A percentile compares a stretch with the other conserved stretches of the same genome.
Conservation (phyloP, 1,140 invertebrate genomes). For the Pogonomyrmex californicus region DNA sequence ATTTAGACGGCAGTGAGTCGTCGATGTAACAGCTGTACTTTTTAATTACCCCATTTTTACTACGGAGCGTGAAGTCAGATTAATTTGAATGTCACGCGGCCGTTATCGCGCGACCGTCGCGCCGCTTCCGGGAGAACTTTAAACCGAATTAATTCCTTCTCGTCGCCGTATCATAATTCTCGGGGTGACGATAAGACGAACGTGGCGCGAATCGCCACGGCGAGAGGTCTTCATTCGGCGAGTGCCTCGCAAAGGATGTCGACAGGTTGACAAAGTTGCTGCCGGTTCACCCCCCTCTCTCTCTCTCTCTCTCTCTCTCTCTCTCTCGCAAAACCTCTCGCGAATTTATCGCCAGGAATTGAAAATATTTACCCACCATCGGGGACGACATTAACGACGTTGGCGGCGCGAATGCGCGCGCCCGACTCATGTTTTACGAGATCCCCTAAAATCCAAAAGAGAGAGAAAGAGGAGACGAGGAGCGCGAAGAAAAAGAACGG, state of each 20-base stretch:
- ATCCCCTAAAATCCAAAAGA: background rate
- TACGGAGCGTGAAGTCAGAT: conserved; percentile 32
- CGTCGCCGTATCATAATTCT: conserved; percentile 24
- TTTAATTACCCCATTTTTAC: background rate
- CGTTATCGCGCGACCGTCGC: conserved; percentile 13
- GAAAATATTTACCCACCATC: conserved; percentile 31
- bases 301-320: too few relatives aligned
- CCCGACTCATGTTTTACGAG: conserved; percentile 28
- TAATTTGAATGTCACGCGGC: conserved; percentile 21
- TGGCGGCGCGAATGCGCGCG: background rate
- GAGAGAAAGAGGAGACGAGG: background rate
- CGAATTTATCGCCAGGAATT: conserved; percentile 37
- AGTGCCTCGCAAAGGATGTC: conserved; percentile 10
- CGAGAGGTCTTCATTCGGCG: conserved; percentile 23
- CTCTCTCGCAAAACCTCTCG: too few relatives aligned
- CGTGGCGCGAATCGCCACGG: background rate
- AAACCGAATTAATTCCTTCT: conserved; percentile 41
- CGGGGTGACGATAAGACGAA: conserved; percentile 12
- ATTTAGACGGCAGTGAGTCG: background rate
- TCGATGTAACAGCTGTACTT: background rate
- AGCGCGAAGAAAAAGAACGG: background rate
- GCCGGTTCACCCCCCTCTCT: background rate
- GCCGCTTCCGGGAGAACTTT: conserved; percentile 10
- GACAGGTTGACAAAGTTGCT: conserved; percentile 36
- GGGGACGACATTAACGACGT: conserved; percentile 24